A percentile compares a stretch with the other conserved stretches of the same genome.
phyloP scores from a whole-genome alignment of 2,797 vertebrate species.

The Paedocypris micromegethes region DNA sequence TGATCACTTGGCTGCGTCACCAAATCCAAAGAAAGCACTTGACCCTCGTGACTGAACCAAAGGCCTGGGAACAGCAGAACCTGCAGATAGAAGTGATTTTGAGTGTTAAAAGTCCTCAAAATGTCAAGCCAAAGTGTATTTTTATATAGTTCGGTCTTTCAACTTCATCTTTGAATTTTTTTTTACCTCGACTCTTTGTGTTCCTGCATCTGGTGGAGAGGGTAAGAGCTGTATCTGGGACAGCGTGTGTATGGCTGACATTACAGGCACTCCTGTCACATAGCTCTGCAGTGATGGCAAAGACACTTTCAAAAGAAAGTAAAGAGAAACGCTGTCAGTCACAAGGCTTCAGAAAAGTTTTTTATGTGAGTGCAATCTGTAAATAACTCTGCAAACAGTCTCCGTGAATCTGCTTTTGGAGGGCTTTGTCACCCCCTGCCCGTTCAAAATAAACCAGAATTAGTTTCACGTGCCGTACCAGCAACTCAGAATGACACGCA shows the following conservation, averaged over 20 bases:
- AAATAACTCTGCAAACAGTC: neutral
- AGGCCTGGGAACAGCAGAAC: constrained; percentile 76
- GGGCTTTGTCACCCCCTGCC: neutral
- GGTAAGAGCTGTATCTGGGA: constrained; percentile 44
- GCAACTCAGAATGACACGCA: no score
- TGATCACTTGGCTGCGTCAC: constrained; percentile 59
- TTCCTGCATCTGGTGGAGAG: constrained; percentile 50
- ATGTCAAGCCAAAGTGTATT: no score
- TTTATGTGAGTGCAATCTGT: neutral
- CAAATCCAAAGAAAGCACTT: constrained; percentile 64
- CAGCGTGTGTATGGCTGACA: constrained; percentile 57
- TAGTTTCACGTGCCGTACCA: neutral
- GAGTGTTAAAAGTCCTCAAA: neutral
- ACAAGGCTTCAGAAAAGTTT: neutral
- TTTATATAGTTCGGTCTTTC: neutral
- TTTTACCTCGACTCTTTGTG: constrained; percentile 63
- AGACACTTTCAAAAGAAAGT: constrained; percentile 50
- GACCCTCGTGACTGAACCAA: constrained; percentile 75
- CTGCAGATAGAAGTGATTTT: constrained; percentile 46
- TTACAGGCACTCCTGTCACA: constrained; percentile 63
- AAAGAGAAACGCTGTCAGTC: neutral
- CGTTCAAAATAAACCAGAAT: neutral
- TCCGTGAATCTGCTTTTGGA: neutral
- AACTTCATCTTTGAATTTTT: neutral
- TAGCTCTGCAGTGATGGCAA: constrained; percentile 60